Evolutionary conservation across 2,888 invertebrate genomes (phyloP), one percentile per base, ranked within the genome.

Genomic region (Sinelater perroti): DNA sequence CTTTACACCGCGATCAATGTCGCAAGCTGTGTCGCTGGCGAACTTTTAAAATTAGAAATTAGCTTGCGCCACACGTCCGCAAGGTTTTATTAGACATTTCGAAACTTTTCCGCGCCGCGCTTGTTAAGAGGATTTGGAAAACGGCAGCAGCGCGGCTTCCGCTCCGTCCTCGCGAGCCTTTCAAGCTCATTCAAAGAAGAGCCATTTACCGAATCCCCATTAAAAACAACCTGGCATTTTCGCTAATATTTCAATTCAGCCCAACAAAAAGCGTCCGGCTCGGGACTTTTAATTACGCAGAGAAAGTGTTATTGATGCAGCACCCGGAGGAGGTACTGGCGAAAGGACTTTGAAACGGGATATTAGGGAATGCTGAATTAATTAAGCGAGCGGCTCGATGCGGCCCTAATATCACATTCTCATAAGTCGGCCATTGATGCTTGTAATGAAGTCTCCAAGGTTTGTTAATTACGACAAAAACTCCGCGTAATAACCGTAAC

Each of bases 391-490:
- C 45, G 47, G 26, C 51, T 59, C 50, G 55, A 55, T 55, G 38
- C 30, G 24, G 47, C 53, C 38, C 53, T 36, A 54, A 58, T 58
- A 58, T 58, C 53, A 58, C 53, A 49, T 53, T 58, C 53, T 49
- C 58, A 26, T 47, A 36, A 44, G 33, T 30, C 47, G 50, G 35
- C 49, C 44, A 36, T 50, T 51, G 51, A 59, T 55, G 36, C 45
- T 55, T 50, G 59, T 59, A 59, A 59, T 59, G 55, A 55, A 59
- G 59, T 59, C 59, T 59, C 59, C 33, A 59, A 59, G 59, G 59
- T 59, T 55, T 60, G 54, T 65, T 65, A 63, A 65, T 65, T 65
- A 63, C 46, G 60, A 45, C 61, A 65, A 65, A 65, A 65, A 61
- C 61, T 45, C 56, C 30, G 57, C 54, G 55, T 61, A 65, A 65